phyloP scores from a whole-genome alignment of 2,888 invertebrate genomes.

The Hirtodrosophila trivittata region DNA sequence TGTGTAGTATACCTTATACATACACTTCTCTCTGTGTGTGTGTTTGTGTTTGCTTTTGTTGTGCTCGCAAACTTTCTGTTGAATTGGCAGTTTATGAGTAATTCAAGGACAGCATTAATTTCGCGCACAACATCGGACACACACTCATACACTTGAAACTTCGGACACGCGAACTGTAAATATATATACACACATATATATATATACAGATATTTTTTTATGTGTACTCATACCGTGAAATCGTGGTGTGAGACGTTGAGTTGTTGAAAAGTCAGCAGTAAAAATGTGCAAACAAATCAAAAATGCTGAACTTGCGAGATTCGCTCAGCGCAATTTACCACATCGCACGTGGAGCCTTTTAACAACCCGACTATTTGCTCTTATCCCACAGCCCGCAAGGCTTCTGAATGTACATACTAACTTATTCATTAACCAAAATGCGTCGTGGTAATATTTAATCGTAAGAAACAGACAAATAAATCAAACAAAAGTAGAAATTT shows the following conservation, averaged over 20 bases:
- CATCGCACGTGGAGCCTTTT: constrained; percentile 6
- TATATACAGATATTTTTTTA: constrained; percentile 10
- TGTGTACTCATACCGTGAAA: constrained; percentile 8
- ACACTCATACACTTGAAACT: constrained; percentile 44
- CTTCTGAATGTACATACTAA: too few species aligned
- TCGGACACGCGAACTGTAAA: constrained; percentile 38
- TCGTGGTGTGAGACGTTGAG: constrained; percentile 25
- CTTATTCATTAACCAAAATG: too few species aligned
- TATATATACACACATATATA: constrained; percentile 22
- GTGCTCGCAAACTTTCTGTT: constrained; percentile 55
- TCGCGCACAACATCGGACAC: constrained; percentile 32
- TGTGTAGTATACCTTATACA: not conserved
- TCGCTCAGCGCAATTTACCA: constrained; percentile 22
- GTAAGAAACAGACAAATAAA: too few species aligned
- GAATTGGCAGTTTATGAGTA: constrained; percentile 76
- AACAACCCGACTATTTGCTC: constrained; percentile 12
- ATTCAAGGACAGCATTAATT: constrained; percentile 76
- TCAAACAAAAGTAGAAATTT: not conserved
- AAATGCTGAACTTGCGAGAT: constrained; percentile 43
- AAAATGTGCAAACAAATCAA: constrained; percentile 60
- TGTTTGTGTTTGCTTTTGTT: constrained; percentile 9
- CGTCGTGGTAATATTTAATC: constrained; percentile 2
- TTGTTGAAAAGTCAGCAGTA: constrained; percentile 44
- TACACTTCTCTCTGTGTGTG: constrained; percentile 5
- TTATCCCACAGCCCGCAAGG: not conserved